A percentile compares a stretch with the other conserved stretches of the same genome.
phyloP scores from a whole-genome alignment of 2,113 vertebrate genomes.

The Marcusenius ussheri region DNA sequence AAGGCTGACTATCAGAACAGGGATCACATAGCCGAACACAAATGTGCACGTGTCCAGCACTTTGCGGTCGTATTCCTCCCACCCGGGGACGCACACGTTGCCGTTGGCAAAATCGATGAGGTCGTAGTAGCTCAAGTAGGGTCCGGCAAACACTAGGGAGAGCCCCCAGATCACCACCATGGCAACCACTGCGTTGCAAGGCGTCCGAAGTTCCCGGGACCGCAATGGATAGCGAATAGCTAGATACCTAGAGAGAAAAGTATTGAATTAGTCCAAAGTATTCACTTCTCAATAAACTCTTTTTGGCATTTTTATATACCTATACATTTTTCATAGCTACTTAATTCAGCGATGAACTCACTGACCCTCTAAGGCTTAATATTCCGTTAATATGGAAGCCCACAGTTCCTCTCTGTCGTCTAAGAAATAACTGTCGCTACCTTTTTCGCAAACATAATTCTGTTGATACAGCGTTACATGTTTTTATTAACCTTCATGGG shows the following conservation, averaged over 20 bases:
- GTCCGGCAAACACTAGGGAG: slow-evolving; percentile 71
- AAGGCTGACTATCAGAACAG: slow-evolving; percentile 72
- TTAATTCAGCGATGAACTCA: not conserved
- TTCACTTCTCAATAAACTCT: not conserved
- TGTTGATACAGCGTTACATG: not conserved
- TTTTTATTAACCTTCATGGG: not conserved
- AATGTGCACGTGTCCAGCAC: slow-evolving; percentile 79
- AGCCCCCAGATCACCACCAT: slow-evolving; percentile 80
- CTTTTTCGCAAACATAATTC: not conserved
- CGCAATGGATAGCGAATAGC: slow-evolving; percentile 75
- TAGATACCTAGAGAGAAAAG: slow-evolving; percentile 59
- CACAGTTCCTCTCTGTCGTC: not conserved
- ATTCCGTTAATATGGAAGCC: not conserved
- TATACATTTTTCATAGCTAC: not conserved
- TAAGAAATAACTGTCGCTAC: not conserved
- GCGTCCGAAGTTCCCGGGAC: slow-evolving; percentile 71
- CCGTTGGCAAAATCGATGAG: slow-evolving; percentile 70
- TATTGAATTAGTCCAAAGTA: not conserved
- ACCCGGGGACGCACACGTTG: slow-evolving; percentile 75
- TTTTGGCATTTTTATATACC: not conserved
- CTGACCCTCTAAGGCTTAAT: not conserved
- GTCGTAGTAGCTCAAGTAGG: slow-evolving; percentile 78
- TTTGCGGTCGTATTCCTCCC: slow-evolving; percentile 71
- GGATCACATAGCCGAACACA: slow-evolving; percentile 71
- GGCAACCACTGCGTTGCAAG: slow-evolving; percentile 65